Evolutionary conservation across 2,888 invertebrate species (phyloP).

Genomic region (Diadromus collaris): DNA sequence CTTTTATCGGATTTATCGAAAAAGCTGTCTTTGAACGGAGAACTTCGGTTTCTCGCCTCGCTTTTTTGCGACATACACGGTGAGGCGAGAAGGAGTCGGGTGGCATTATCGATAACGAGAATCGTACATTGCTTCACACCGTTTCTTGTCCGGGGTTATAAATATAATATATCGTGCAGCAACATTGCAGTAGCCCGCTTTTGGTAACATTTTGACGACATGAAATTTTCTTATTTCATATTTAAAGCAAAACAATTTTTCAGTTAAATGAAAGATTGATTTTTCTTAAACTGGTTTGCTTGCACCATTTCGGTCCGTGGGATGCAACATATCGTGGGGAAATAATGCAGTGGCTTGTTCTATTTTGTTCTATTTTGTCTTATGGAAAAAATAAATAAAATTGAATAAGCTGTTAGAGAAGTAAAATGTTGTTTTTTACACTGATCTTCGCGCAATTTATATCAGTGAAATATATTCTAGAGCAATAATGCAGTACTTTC

Average conservation of each 20-base stretch:
- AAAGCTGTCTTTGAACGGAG: conserved; percentile 15
- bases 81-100: too few species aligned
- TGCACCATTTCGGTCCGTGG: not conserved
- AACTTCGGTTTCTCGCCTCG: conserved; percentile 11
- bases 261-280: not conserved
- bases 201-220: not conserved
- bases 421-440: not conserved
- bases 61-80: conserved; percentile 20
- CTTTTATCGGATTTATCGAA: conserved; percentile 31
- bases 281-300: not conserved
- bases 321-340: too few species aligned
- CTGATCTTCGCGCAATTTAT: not conserved
- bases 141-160: not conserved
- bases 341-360: too few species aligned
- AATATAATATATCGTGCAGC: not conserved
- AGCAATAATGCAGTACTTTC: not conserved
- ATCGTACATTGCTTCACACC: conserved; percentile 22
- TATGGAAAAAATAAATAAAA: too few species aligned
- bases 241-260: not conserved
- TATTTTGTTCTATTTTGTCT: too few species aligned
- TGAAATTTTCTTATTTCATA: not conserved
- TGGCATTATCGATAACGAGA: conserved; percentile 54
- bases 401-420: too few species aligned
- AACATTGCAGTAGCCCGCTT: not conserved
- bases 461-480: not conserved